Conservation (phyloP, 2,113 vertebrate species). For the Sialia sialis region DNA sequence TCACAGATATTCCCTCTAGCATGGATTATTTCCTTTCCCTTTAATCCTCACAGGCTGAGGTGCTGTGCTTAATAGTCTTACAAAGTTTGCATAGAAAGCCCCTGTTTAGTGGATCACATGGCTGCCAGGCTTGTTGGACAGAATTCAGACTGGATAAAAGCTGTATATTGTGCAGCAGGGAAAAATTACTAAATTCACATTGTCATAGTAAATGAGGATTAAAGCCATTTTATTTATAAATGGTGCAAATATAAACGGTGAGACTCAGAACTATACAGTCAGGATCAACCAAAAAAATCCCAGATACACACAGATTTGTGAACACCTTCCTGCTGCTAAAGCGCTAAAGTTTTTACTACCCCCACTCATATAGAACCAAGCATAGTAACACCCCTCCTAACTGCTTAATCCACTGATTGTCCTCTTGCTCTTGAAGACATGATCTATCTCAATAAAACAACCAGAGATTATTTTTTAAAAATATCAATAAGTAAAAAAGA, state of each 20-base stretch:
- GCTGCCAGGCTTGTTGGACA: background rate
- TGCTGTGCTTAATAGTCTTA: background rate
- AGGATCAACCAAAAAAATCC: background rate
- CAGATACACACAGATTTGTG: background rate
- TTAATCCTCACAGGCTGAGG: background rate
- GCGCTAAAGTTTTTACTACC: background rate
- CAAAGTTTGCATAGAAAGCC: background rate
- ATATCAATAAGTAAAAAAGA: background rate
- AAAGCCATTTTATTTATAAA: background rate
- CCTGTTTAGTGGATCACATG: background rate
- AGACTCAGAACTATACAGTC: background rate
- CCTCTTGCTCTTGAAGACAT: background rate
- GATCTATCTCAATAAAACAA: background rate
- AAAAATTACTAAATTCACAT: background rate
- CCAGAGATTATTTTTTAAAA: background rate
- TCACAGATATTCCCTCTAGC: background rate
- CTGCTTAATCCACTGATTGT: background rate
- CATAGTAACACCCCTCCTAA: background rate
- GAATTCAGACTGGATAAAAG: background rate
- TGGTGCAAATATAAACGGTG: background rate
- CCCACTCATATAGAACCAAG: rapidly evolving
- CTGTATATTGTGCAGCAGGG: rapidly evolving
- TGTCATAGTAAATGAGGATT: background rate
- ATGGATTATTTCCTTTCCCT: background rate
- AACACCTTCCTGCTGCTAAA: background rate